Conservation (phyloP, 2,797 vertebrate genomes). For the Arremon aurantiirostris region DNA sequence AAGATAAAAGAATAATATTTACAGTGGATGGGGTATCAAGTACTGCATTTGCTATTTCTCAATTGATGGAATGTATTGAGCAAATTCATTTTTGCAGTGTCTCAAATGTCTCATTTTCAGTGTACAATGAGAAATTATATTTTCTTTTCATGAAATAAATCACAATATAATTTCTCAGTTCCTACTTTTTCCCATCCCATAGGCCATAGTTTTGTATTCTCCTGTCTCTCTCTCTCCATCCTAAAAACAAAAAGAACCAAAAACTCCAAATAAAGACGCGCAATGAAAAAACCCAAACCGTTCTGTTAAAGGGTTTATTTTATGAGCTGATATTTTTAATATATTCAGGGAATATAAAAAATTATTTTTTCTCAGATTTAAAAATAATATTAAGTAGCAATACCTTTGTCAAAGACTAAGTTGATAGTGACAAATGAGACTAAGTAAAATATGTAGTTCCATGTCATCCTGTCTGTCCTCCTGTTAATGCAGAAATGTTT, state of each 20-base stretch:
- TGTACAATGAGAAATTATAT: background rate
- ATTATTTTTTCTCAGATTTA: background rate
- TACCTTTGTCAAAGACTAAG: background rate
- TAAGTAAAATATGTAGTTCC: background rate
- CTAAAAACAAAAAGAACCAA: background rate
- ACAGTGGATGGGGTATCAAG: background rate
- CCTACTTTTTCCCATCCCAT: background rate
- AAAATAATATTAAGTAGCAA: background rate
- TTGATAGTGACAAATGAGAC: background rate
- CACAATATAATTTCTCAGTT: background rate
- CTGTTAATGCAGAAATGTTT: background rate
- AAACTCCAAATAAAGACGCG: background rate
- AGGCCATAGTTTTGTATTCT: background rate
- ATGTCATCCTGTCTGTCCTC: background rate
- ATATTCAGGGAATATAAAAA: background rate
- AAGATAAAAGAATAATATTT: background rate
- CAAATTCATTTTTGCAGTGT: background rate
- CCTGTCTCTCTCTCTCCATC: background rate
- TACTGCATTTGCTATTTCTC: background rate
- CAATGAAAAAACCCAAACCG: rapidly evolving
- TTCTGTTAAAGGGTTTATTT: background rate
- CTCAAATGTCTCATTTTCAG: background rate
- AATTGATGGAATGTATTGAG: background rate
- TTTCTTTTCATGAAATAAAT: background rate
- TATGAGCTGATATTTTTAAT: background rate